phyloP scores from a whole-genome alignment of 1,140 invertebrate genomes.

The Euura lappo region DNA sequence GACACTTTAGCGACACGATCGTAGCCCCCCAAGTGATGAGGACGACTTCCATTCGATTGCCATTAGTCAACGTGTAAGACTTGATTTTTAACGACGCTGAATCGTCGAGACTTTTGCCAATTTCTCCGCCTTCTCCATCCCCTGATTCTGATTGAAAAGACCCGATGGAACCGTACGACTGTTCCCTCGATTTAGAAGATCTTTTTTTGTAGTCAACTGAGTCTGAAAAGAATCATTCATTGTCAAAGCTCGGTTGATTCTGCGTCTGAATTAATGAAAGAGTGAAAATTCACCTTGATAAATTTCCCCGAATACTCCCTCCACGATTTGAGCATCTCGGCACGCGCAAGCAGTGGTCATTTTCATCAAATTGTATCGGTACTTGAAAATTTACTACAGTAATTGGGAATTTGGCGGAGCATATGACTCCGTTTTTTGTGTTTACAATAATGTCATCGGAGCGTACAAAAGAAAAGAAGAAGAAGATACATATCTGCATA shows the following conservation, averaged over 20 bases:
- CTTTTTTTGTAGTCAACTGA: not conserved
- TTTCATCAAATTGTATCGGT: not conserved
- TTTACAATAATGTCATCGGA: not conserved
- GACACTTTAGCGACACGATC: conserved; percentile 69
- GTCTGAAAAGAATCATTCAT: not conserved
- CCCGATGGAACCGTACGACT: not conserved
- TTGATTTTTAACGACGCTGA: conserved; percentile 36
- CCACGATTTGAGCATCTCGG: conserved; percentile 36
- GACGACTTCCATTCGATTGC: conserved; percentile 60
- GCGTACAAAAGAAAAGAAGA: not conserved
- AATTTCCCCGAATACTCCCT: conserved; percentile 45
- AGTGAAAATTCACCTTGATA: conserved; percentile 26
- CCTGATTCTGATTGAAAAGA: conserved; percentile 3
- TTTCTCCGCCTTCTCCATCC: not conserved
- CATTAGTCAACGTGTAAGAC: conserved; percentile 62
- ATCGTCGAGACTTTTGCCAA: not conserved
- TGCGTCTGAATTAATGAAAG: too few species aligned
- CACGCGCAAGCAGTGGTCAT: conserved; percentile 30
- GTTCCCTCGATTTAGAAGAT: not conserved
- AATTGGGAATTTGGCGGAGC: not conserved
- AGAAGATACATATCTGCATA: not conserved
- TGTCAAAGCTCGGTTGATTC: too few species aligned
- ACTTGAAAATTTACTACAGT: not conserved
- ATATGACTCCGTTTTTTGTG: not conserved
- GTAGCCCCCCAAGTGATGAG: conserved; percentile 74